A percentile compares a stretch with the other conserved stretches of the same genome.
phyloP scores from a whole-genome alignment of 2,797 vertebrate genomes.

The Alca torda region DNA sequence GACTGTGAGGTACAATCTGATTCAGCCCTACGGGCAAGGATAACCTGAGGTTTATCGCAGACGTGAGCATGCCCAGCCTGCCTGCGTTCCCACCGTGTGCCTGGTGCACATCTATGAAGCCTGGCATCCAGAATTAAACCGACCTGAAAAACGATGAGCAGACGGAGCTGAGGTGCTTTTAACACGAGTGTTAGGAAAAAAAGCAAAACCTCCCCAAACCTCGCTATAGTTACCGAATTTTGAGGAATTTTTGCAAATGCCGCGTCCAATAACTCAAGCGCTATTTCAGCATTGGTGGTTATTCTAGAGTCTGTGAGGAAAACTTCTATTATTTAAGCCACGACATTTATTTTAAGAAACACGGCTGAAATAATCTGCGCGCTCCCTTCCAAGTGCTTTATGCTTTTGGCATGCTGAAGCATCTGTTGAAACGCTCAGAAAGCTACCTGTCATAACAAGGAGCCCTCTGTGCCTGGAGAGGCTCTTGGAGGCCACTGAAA shows the following conservation, averaged over 20 bases:
- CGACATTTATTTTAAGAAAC: conserved; percentile 31
- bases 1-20: not conserved
- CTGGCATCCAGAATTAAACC: not conserved
- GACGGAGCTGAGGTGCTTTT: not conserved
- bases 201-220: not conserved
- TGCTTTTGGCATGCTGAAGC: conserved; percentile 14
- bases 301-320: conserved; percentile 13
- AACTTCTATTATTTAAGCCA: conserved; percentile 67
- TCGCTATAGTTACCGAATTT: not conserved
- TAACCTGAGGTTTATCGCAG: not conserved
- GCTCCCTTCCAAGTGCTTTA: not conserved
- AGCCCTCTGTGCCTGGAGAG: not conserved
- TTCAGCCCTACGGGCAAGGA: not conserved
- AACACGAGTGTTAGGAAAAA: not conserved
- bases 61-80: not conserved
- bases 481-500: not conserved
- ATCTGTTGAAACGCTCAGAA: conserved; percentile 49
- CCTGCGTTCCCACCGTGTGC: not conserved
- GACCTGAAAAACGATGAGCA: not conserved
- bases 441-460: conserved; percentile 45
- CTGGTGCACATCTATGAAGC: not conserved
- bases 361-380: not conserved
- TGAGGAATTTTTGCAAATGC: not conserved
- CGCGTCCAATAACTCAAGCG: not conserved
- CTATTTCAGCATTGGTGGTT: conserved; percentile 13